phyloP scores from a whole-genome alignment of 2,113 vertebrate genomes.

The Nothocercus nigrocapillus region DNA sequence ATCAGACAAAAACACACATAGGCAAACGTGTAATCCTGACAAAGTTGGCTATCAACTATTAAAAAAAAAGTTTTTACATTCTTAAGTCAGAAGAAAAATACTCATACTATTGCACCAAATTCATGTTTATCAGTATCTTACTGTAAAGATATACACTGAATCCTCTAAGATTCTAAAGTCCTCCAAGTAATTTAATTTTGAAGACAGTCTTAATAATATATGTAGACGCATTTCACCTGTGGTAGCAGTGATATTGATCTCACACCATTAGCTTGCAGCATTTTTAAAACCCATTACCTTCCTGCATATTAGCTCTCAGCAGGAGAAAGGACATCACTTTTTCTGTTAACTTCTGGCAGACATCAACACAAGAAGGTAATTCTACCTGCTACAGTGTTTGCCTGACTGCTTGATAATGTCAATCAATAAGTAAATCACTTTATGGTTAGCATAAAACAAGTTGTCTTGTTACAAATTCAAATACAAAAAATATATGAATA shows the following conservation, averaged over 20 bases:
- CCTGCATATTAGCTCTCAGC: slow-evolving; percentile 63
- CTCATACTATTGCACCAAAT: neutral
- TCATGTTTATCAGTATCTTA: slow-evolving; percentile 72
- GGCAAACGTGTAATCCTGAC: neutral
- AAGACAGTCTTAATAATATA: slow-evolving; percentile 79
- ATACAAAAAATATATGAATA: slow-evolving; percentile 25
- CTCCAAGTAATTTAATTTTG: slow-evolving; percentile 66
- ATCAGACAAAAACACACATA: neutral
- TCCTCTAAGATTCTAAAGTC: slow-evolving; percentile 55
- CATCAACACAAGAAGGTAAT: slow-evolving; percentile 78
- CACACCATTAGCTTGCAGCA: slow-evolving; percentile 76
- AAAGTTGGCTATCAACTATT: neutral
- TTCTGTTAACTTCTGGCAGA: slow-evolving; percentile 76
- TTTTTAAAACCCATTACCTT: slow-evolving; percentile 80
- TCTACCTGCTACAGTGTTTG: slow-evolving; percentile 76
- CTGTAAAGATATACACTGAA: slow-evolving; percentile 58
- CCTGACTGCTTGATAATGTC: slow-evolving; percentile 79
- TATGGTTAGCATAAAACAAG: slow-evolving; percentile 67
- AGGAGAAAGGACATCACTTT: slow-evolving; percentile 75
- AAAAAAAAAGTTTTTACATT: neutral
- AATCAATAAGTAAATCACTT: slow-evolving; percentile 81
- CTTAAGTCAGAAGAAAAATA: neutral
- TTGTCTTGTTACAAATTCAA: slow-evolving; percentile 52
- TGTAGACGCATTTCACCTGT: slow-evolving; percentile 76
- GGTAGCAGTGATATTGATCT: slow-evolving; percentile 82